Evolutionary conservation across 2,113 vertebrate species (phyloP), one percentile per base, ranked within the genome.

Genomic region (Cardinalis cardinalis): DNA sequence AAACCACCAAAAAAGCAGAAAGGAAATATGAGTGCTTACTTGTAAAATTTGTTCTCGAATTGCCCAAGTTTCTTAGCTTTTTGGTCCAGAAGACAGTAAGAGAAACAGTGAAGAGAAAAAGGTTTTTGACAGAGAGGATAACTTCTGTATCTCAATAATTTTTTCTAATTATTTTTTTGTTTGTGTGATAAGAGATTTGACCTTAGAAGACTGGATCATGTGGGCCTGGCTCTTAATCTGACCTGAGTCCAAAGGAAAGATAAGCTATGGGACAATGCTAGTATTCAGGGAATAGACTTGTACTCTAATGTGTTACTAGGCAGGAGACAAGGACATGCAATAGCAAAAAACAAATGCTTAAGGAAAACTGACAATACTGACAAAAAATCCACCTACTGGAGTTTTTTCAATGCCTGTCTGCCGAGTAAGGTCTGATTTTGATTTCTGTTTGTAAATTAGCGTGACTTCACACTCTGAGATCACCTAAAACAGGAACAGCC

Each of bases 1-100:
- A 61, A 36, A 44, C 2, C 7, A 7, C 4, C 2, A 18, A 15
- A 32, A 38, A 29, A 9, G 0, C 0, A 36, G 2, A 58, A 7
- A 51, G 2, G 11, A 44, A 68, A 58, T 64, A n/a, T 4, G 5
- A 34, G 5, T 56, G 6, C 16, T 71, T 61, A 65, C 5, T 71
- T 44, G 3, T 38, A 58, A 80, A 10, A 28, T 52, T 7, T 31
- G 3, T 78, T 74, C 32, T 64, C 1, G 3, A 69, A 48, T 51
- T 56, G 10, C 60, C 34, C 10, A 21, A 6, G 14, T 73, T 69
- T 60, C 68, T 76, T 51, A 41, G 12, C 7, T 34, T 58, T 91
- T 82, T 58, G 32, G 17, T 70, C 6, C 5, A 70, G 29, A 14
- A 71, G 7, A 38, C 5, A 36, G 16, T 3, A 6, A 65, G 7